Evolutionary conservation across 1,140 invertebrate genomes (phyloP), one percentile per base, ranked within the genome.

Genomic region (Globodera rostochiensis): DNA sequence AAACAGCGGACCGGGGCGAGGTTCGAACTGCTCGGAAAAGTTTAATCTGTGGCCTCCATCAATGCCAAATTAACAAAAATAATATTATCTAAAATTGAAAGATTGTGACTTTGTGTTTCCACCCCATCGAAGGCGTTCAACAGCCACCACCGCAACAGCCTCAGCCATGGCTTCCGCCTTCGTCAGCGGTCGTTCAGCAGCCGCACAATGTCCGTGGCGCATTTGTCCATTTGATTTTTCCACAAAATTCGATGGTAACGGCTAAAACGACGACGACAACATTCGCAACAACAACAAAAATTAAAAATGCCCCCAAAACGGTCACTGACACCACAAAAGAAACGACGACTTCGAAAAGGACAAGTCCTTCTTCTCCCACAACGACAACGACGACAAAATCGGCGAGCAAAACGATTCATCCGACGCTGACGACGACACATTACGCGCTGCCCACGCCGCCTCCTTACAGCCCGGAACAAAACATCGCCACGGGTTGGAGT

Each of bases 381-480:
- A 53, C 50, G 50, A 7, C 50, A 53, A 53, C 50, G 11, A 53
- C 11, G 50, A 53, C 11, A 4, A 53, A 53, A 13, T 9, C 50
- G 11, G 7, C 0, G 0, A 50, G 50, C 50, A 50, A 6, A 50
- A 50, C 11, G 2, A 36, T 36, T 36, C 25, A 36, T 36, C 36
- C 36, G 36, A 36, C 36, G 36, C 36, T 3, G 7, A 53, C 7
- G 11, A 53, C 11, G 13, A 15, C 57, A 19, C 57, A 13, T 64
- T 64, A 64, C 19, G 57, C 11, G 60, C 57, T 77, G 45, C 75
- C 45, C 75, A 78, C 66, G 1, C 64, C 50, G 7, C 64, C 49
- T 5, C 75, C 77, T 60, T 78, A 25, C 66, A 78, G 70, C 66
- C 21, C 70, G 47, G 53, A 53, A 50, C 70, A 70, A 45, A 78